Evolutionary conservation across 2,888 invertebrate genomes (phyloP).

Genomic region (Apodemia hepburni): DNA sequence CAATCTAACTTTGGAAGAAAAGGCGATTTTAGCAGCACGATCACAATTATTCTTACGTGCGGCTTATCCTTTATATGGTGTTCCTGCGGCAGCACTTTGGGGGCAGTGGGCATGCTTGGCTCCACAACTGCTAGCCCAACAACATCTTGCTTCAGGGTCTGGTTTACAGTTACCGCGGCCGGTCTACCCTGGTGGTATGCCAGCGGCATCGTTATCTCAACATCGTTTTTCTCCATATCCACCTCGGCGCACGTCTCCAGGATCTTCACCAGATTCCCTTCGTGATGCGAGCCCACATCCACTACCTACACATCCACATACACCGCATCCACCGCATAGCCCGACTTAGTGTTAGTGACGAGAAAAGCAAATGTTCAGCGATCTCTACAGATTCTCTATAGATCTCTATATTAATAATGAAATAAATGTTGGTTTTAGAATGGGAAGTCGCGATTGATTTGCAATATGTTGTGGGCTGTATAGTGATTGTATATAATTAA

Average conservation of each 20-base stretch:
- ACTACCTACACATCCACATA: slow-evolving; percentile 52
- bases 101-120: slow-evolving; percentile 86
- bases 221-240: slow-evolving; percentile 83
- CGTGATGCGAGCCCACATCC: slow-evolving; percentile 74
- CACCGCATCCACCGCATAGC: slow-evolving; percentile 65
- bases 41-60: slow-evolving; percentile 87
- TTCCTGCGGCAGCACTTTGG: slow-evolving; percentile 82
- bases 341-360: slow-evolving; percentile 51
- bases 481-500: slow-evolving; percentile 8
- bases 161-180: slow-evolving; percentile 74
- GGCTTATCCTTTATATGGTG: slow-evolving; percentile 81
- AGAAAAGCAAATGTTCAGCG: slow-evolving; percentile 6
- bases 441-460: slow-evolving; percentile 26
- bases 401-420: slow-evolving; percentile 13
- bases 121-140: slow-evolving; percentile 83
- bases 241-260: slow-evolving; percentile 67
- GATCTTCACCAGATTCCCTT: slow-evolving; percentile 82
- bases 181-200: slow-evolving; percentile 61
- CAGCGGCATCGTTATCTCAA: slow-evolving; percentile 63
- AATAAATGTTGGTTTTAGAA: slow-evolving; percentile 16
- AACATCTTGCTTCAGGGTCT: slow-evolving; percentile 79
- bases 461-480: slow-evolving; percentile 17
- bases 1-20: slow-evolving; percentile 87
- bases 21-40: slow-evolving; percentile 87
- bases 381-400: slow-evolving; percentile 17